Conservation (phyloP, 2,113 vertebrate species). For the Procapra przewalskii region DNA sequence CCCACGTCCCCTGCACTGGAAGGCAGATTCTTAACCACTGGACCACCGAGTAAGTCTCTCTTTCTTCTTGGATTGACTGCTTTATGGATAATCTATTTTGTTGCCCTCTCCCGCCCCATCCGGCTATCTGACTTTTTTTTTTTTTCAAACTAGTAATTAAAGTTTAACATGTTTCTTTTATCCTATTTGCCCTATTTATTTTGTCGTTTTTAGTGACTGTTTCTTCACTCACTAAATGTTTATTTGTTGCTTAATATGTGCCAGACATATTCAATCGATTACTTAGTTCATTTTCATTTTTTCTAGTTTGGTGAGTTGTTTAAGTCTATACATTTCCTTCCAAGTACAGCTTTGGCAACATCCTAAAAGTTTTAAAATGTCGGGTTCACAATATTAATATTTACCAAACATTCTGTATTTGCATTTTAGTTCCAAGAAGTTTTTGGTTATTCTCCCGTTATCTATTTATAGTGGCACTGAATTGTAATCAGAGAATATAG, state of each 20-base stretch:
- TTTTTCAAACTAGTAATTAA: background rate
- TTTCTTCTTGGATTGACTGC: background rate
- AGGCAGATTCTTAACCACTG: background rate
- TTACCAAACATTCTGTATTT: slow-evolving; percentile 57
- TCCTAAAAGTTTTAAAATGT: slow-evolving; percentile 22
- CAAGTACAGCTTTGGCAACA: slow-evolving; percentile 61
- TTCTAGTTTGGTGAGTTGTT: slow-evolving; percentile 19
- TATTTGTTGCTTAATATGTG: background rate
- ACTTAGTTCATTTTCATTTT: slow-evolving; percentile 28
- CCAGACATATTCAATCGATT: slow-evolving; percentile 25
- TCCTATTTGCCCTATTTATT: background rate
- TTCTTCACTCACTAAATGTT: background rate
- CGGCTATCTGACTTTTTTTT: background rate
- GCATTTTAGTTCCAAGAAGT: slow-evolving; percentile 63
- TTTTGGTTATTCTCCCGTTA: slow-evolving; percentile 60
- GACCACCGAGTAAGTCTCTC: background rate
- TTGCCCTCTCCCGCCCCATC: background rate
- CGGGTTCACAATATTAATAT: slow-evolving; percentile 47
- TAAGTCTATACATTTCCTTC: slow-evolving; percentile 46
- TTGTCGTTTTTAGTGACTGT: background rate
- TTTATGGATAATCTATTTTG: background rate
- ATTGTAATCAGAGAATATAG: slow-evolving; percentile 43
- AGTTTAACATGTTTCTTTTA: background rate
- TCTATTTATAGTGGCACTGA: slow-evolving; percentile 57
- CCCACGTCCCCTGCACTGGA: background rate